These are phyloP conservation scores for Aphelinus atriplicis DNA, from an alignment of 1,140 invertebrate species.

Conservation along the genomic window DNA sequence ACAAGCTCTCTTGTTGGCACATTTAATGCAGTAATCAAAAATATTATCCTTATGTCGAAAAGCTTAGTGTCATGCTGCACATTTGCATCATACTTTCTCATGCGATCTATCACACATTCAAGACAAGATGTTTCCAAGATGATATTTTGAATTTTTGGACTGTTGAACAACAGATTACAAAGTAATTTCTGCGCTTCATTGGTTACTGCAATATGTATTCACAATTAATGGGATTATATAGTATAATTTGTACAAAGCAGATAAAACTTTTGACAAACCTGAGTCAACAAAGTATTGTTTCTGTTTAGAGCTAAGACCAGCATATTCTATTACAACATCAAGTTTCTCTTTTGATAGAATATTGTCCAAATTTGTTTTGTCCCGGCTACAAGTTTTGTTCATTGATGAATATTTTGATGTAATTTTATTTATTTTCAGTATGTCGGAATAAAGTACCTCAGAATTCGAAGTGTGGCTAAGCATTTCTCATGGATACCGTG, in stretches of 20 bases:
- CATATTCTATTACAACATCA: conserved; percentile 72
- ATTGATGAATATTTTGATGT: background rate
- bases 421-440: too few species aligned
- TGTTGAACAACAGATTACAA: conserved; percentile 90
- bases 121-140: conserved; percentile 79
- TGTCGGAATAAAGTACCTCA: conserved; percentile 61
- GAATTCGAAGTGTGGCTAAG: conserved; percentile 68
- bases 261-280: conserved; percentile 5
- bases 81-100: conserved; percentile 73
- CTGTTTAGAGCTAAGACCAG: conserved; percentile 63
- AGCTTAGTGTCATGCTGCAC: conserved; percentile 79
- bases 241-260: conserved; percentile 16
- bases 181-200: conserved; percentile 88
- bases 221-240: background rate
- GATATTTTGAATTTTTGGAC: conserved; percentile 73
- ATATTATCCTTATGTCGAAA: conserved; percentile 89
- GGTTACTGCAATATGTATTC: conserved; percentile 68
- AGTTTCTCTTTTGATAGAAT: conserved; percentile 76
- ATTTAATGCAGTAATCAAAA: conserved; percentile 86
- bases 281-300: conserved; percentile 16
- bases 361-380: conserved; percentile 78
- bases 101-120: conserved; percentile 77
- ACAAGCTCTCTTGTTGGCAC: conserved; percentile 76
- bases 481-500: conserved; percentile 61
- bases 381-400: conserved; percentile 70